Evolutionary conservation across 2,888 invertebrate genomes (phyloP).

Genomic region (Galeruca laticollis): DNA sequence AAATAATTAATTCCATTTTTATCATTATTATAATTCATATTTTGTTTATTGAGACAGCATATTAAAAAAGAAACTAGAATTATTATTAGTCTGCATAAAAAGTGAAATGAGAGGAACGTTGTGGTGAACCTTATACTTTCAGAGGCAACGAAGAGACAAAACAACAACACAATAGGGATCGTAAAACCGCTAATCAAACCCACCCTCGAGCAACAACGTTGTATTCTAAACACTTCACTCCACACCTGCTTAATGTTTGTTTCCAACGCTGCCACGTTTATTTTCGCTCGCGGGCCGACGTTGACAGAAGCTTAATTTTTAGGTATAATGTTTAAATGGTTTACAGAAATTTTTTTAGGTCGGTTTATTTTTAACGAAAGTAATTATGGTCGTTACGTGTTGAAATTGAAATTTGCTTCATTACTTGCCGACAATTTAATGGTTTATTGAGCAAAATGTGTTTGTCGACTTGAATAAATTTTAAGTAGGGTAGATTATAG

Average conservation of each 20-base stretch:
- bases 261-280: conserved; percentile 40
- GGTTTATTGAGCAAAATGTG: background rate
- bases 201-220: conserved; percentile 61
- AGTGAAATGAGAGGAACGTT: conserved; percentile 25
- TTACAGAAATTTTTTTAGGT: too few species aligned
- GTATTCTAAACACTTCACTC: conserved; percentile 61
- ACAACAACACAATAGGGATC: conserved; percentile 57
- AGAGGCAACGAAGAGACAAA: conserved; percentile 49
- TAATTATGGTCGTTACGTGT: too few species aligned
- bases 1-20: too few species aligned
- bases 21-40: too few species aligned
- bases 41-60: too few species aligned
- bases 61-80: too few species aligned
- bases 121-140: conserved; percentile 42
- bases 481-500: too few species aligned
- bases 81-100: conserved; percentile 6
- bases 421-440: too few species aligned
- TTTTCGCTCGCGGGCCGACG: conserved; percentile 7
- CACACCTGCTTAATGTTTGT: conserved; percentile 60
- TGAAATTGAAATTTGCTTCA: too few species aligned
- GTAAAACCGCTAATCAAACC: conserved; percentile 63
- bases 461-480: too few species aligned
- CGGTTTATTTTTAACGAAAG: too few species aligned
- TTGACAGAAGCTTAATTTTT: conserved; percentile 31
- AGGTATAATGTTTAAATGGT: background rate